Evolutionary conservation across 2,797 vertebrate species (phyloP), one percentile per base, ranked within the genome.

Genomic region (Myripristis murdjan): DNA sequence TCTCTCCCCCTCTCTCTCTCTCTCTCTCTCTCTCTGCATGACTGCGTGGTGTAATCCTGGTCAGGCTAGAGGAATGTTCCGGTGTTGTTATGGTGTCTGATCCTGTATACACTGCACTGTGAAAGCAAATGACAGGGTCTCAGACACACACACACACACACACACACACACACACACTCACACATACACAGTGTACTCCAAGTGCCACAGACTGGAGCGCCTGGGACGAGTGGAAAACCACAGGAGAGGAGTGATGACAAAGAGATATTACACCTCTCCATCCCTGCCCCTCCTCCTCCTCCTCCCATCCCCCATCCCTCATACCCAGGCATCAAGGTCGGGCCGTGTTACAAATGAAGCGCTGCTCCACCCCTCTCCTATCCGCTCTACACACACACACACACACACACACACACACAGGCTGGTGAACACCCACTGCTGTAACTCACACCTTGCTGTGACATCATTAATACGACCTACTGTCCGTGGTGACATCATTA

Each of bases 401-500:
- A 69, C 26, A 48, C 55, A 62, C 62, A 77, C 56, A 66, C 61
- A 64, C 64, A 59, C 80, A 70, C 49, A 39, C 55, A 61, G 58
- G 41, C 58, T 64, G 76, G 83, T 74, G 75, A 82, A 82, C 57
- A 28, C 49, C 71, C 14, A 5, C 77, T 69, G 74, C 75, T 80
- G 78, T 83, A 82, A 77, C 84, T 85, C 83, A 78, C 82, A 73
- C 63, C 83, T 77, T 26, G 65, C 84, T 66, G 87, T 88, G 82
- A 87, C 91, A 91, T 92, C 91, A 92, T 92, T 92, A 92, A 92
- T 89, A 88, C 85, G 61, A 91, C 84, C 87, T 77, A 87, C 81
- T 84, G 88, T 90, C 89, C 82, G 82, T 71, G 60, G 78, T 91
- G 85, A 91, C 88, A 90, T 92, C 87, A 90, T 92, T 90, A 91